phyloP scores from a whole-genome alignment of 2,797 vertebrate genomes.

The Merluccius polli region DNA sequence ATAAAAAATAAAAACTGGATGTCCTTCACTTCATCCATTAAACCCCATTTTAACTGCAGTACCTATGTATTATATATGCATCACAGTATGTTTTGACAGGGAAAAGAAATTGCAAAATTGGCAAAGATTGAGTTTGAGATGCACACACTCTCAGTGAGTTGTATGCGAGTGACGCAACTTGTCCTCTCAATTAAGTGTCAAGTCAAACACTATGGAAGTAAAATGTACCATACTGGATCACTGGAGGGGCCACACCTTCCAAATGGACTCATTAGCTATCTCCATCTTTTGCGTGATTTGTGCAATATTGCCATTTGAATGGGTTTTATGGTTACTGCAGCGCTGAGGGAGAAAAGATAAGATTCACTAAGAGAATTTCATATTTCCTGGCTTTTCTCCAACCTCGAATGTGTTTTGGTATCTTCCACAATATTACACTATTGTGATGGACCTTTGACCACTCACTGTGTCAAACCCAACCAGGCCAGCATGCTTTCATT shows the following conservation, averaged over 20 bases:
- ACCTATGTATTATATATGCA: neutral
- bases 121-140: neutral
- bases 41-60: neutral
- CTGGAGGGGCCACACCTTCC: neutral
- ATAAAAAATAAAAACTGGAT: neutral
- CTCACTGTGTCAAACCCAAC: neutral
- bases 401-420: neutral
- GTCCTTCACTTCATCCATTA: neutral
- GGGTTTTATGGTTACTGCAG: conserved; percentile 1
- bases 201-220: neutral
- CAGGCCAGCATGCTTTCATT: neutral
- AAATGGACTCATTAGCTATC: neutral
- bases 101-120: neutral
- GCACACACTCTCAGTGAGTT: neutral
- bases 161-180: neutral
- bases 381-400: neutral
- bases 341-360: neutral
- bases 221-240: neutral
- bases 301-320: neutral
- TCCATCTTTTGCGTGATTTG: neutral
- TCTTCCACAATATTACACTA: neutral
- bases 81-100: neutral
- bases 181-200: neutral
- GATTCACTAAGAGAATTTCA: neutral
- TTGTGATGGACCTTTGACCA: neutral